A percentile compares a stretch with the other conserved stretches of the same genome.
phyloP scores from a whole-genome alignment of 2,888 invertebrate genomes.

The Drosophila fungiperda region DNA sequence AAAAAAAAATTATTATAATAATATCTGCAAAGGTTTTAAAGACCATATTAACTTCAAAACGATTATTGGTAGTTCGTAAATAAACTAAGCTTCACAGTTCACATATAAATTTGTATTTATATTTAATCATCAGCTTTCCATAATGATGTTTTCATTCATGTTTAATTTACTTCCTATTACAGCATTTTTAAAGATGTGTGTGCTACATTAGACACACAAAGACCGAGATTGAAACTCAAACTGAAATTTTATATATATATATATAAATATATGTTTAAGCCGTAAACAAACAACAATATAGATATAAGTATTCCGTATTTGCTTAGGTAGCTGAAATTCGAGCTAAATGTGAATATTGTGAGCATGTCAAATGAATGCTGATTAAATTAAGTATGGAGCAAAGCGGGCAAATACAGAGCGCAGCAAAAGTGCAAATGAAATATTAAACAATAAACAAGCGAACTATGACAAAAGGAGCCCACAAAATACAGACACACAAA shows the following conservation, averaged over 20 bases:
- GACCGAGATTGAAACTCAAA: not conserved
- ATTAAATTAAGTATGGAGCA: slow-evolving; percentile 47
- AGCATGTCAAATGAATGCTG: slow-evolving; percentile 39
- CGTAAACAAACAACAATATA: not conserved
- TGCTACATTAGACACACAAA: not conserved
- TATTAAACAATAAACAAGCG: slow-evolving; percentile 66
- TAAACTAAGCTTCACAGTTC: not conserved
- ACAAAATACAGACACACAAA: slow-evolving; percentile 1
- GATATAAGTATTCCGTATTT: slow-evolving; percentile 9
- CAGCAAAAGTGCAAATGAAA: slow-evolving; percentile 67
- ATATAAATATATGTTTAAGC: slow-evolving; percentile 1
- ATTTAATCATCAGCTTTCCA: not conserved
- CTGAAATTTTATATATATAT: not conserved
- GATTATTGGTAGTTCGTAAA: not conserved
- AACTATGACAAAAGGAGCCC: slow-evolving; percentile 30
- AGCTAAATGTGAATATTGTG: slow-evolving; percentile 37
- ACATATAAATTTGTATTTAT: not conserved
- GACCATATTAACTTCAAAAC: not conserved
- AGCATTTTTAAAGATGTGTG: not conserved
- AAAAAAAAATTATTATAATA: not conserved
- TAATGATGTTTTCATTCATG: not conserved
- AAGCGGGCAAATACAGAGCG: slow-evolving; percentile 8
- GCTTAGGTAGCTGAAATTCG: slow-evolving; percentile 51
- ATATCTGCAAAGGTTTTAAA: not conserved
- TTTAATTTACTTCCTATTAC: not conserved